phyloP scores from a whole-genome alignment of 2,797 vertebrate species.

The Sarcoramphus papa region DNA sequence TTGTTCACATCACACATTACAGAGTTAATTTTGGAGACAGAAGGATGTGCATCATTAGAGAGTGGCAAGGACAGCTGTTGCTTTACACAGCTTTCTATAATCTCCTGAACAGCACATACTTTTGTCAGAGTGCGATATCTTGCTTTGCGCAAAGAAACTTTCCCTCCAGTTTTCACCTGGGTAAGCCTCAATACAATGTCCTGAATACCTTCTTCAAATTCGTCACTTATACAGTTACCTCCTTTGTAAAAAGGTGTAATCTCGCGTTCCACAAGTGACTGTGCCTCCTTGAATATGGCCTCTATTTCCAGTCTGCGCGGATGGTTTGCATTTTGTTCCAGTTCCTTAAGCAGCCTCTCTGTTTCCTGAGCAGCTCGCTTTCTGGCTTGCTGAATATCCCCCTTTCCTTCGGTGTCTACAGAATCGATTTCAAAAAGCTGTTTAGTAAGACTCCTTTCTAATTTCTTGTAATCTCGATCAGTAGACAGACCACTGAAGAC shows the following conservation, averaged over 20 bases:
- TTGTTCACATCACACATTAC: slow-evolving; percentile 92
- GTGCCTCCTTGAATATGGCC: slow-evolving; percentile 84
- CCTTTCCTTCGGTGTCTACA: slow-evolving; percentile 90
- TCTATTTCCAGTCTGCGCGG: slow-evolving; percentile 87
- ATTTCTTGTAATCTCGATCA: slow-evolving; percentile 88
- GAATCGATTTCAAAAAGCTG: slow-evolving; percentile 93
- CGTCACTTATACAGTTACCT: slow-evolving; percentile 78
- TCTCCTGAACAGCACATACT: slow-evolving; percentile 91
- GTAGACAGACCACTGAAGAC: slow-evolving; percentile 89
- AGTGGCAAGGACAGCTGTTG: slow-evolving; percentile 89
- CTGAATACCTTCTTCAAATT: slow-evolving; percentile 91
- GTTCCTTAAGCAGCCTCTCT: slow-evolving; percentile 87
- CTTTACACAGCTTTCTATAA: slow-evolving; percentile 84
- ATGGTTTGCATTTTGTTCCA: slow-evolving; percentile 92
- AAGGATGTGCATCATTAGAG: slow-evolving; percentile 86
- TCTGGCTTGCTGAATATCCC: slow-evolving; percentile 86
- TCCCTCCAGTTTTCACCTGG: slow-evolving; percentile 92
- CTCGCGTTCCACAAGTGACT: slow-evolving; percentile 82
- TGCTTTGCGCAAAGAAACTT: slow-evolving; percentile 88
- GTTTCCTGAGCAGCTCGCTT: slow-evolving; percentile 90
- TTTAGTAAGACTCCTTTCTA: slow-evolving; percentile 87
- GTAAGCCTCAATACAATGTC: slow-evolving; percentile 88
- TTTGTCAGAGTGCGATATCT: slow-evolving; percentile 90
- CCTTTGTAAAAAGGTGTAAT: slow-evolving; percentile 83
- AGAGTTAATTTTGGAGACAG: slow-evolving; percentile 89